phyloP scores from a whole-genome alignment of 53 echinoderm and acorn worm species.

The Luidia sarsii region DNA sequence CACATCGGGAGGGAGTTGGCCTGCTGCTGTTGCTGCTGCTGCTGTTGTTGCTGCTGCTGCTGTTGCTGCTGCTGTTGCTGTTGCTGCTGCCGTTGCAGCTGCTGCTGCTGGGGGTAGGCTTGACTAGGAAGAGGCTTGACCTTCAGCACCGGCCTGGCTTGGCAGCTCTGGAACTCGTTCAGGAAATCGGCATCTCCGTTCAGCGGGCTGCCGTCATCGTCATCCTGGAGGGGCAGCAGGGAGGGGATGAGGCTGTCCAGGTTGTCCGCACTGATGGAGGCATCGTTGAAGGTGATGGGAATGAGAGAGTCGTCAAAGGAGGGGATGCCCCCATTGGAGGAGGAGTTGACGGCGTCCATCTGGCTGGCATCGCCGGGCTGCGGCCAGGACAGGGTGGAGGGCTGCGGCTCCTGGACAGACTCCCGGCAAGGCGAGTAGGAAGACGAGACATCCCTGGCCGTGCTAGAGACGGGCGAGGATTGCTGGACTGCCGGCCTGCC shows the following conservation, averaged over 20 bases:
- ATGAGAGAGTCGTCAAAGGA: slow-evolving; percentile 51
- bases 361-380: not conserved
- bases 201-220: not conserved
- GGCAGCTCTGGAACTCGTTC: not conserved
- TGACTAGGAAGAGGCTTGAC: slow-evolving; percentile 16
- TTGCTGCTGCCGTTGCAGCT: not conserved
- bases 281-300: slow-evolving; percentile 46
- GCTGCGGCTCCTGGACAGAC: not conserved
- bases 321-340: slow-evolving; percentile 8
- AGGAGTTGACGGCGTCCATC: not conserved
- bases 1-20: slow-evolving; percentile 6
- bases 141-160: not conserved
- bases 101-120: not conserved
- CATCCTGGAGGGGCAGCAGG: not conserved
- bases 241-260: slow-evolving; percentile 39
- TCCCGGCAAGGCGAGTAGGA: not conserved
- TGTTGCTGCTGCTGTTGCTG: slow-evolving; percentile 21
- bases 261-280: slow-evolving; percentile 32
- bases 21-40: not conserved
- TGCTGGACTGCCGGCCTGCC: not conserved
- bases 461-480: slow-evolving; percentile 4
- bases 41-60: not conserved
- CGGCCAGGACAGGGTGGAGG: not conserved
- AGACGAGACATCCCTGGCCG: slow-evolving; percentile 14
- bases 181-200: not conserved